Conservation (phyloP, 2,113 vertebrate genomes). For the Peromyscus californicus region DNA sequence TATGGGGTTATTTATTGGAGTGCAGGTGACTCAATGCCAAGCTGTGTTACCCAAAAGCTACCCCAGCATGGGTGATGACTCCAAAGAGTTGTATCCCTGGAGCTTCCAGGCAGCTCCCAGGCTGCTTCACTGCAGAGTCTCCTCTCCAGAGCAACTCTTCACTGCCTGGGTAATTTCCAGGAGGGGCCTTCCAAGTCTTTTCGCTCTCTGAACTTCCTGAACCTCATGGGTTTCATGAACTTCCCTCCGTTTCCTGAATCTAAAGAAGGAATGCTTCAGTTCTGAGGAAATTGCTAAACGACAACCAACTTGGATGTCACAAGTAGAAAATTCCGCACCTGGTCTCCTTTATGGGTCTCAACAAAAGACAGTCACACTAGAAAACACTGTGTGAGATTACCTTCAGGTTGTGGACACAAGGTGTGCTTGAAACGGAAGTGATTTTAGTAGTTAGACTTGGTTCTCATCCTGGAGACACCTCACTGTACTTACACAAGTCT, state of each 20-base stretch:
- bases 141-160: background rate
- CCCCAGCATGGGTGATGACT: no score
- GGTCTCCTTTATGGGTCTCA: background rate
- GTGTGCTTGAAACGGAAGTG: background rate
- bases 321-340: background rate
- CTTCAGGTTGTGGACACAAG: background rate
- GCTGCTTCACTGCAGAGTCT: background rate
- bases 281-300: background rate
- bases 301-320: background rate
- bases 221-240: background rate
- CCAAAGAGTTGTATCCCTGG: background rate
- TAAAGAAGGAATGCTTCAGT: background rate
- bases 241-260: background rate
- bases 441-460: background rate
- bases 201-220: background rate
- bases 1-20: background rate
- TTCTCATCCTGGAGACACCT: background rate
- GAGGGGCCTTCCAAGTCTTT: background rate
- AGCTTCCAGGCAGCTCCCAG: background rate
- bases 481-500: background rate
- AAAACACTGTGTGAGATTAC: background rate
- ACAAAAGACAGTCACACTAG: background rate
- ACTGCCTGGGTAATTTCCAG: no score
- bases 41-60: background rate
- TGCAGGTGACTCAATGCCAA: background rate